Evolutionary conservation across 2,113 vertebrate species (phyloP), one percentile per base, ranked within the genome.

Genomic region (Syrrhaptes paradoxus): DNA sequence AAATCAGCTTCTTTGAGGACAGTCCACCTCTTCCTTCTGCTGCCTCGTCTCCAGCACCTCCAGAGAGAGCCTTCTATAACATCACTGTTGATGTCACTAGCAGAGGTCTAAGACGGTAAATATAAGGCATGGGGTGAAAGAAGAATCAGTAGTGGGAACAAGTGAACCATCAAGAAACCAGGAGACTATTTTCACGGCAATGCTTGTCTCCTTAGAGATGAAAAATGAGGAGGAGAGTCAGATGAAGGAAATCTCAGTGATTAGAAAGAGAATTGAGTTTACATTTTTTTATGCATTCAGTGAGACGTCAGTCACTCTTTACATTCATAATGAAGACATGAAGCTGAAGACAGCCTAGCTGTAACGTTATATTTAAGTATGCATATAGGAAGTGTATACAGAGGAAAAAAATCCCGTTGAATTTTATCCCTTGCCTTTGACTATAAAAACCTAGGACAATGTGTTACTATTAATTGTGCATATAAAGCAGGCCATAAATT

Each of bases 181-280:
- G 54, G 73, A 94, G 78, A 65, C 76, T 94, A 65, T 96, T 97
- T 96, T 97, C 76, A 91, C 45, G 73, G 72, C 70, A 94, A 66
- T 71, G 52, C 89, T 68, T 72, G 85, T 96, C 88, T 96, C 95
- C 95, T 95, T 95, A 96, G 93, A 89, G 89, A 95, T 96, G 89
- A 90, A 91, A 93, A 92, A 79, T 32, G 73, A 95, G 75, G 81
- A 87, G 93, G 92, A 96, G 90, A 96, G 90, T 86, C 90, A 91
- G 67, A 91, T 93, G 72, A 84, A 95, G 66, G 59, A 92, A 90
- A 92, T 68, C 70, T 95, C 46, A 67, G 55, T 95, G 86, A 94
- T 85, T 78, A 93, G 63, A 92, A 94, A 87, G 55, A 48, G 46
- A 91, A 95, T 46, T 83, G n/a, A 24, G 19, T 90, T 95, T 67